Base-by-base conservation (phyloP, 2,888 invertebrate genomes). In the Eudemis profundana region DNA sequence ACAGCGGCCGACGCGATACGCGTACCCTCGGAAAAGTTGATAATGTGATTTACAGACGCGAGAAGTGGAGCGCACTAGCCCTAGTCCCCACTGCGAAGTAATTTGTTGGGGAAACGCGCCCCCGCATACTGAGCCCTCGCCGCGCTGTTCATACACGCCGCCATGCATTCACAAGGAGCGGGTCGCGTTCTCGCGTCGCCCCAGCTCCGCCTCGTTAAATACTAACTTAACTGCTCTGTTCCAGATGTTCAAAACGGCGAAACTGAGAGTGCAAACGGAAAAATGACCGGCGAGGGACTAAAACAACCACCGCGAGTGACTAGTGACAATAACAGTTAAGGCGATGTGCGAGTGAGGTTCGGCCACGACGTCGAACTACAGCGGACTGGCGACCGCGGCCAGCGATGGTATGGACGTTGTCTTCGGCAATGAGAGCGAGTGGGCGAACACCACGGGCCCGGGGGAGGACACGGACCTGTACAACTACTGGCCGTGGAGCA, bases 401-500 rank as follows among this genome's bases (percentile, higher is more conserved):
- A 89, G 91, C 88, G 85, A 92, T 92, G 92, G 85, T 86, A 92
- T 92, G 92, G 90, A 90, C 89, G 79, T 84, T 84, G 87, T 79
- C 74, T 78, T 86, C 78, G 85, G 82, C 71, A 90, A 91, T 80
- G 86, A 79, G 72, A 91, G 86, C 81, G 82, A 78, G 66, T 79
- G 74, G 76, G 81, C 76, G 84, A 87, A 89, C 80, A 78, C 79
- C 75, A 87, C 86, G 76, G 79, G 79, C 74, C 77, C 75, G 78
- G 72, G 78, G 78, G 66, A 74, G 78, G 68, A 72, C 72, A 75
- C 79, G 73, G 82, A 85, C 76, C 75, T 89, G 21, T 90, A 91
- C 82, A 89, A 91, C 81, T 89, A 87, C 78, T 92, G 92, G 92
- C 87, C 88, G 68, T 96, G 96, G 96, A 93, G 94, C 74, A 89